Evolutionary conservation across 1,140 invertebrate genomes (phyloP).

Genomic region (Ceratina calcarata): DNA sequence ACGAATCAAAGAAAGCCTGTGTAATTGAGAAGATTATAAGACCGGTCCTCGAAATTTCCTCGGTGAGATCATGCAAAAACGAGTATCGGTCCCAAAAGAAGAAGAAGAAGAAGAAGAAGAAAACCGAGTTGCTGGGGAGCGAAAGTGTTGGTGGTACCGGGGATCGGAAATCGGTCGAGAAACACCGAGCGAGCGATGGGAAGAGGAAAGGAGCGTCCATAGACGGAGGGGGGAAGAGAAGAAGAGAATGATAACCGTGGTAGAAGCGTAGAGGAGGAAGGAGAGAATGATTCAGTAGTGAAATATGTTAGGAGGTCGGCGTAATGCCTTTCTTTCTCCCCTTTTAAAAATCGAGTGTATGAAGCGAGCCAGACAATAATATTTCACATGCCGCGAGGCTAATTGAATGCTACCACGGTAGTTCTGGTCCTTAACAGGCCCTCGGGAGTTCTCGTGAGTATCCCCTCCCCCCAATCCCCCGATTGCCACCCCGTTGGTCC

Average conservation of each 20-base stretch:
- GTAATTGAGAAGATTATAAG: no score
- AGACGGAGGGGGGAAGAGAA: background rate
- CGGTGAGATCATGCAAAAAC: background rate
- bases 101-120: background rate
- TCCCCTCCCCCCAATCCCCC: background rate
- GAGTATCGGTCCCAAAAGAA: no score
- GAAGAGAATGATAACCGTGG: background rate
- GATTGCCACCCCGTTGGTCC: background rate
- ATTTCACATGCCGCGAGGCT: constrained; percentile 78
- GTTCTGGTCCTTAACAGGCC: constrained; percentile 68
- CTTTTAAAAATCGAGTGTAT: constrained; percentile 69
- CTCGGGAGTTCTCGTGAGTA: constrained; percentile 46
- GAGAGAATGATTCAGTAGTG: constrained; percentile 64
- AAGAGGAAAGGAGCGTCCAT: background rate
- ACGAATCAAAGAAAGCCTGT: background rate
- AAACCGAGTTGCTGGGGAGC: background rate
- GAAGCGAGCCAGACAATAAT: constrained; percentile 72
- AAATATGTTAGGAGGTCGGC: constrained; percentile 67
- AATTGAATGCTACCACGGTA: constrained; percentile 81
- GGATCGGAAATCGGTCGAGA: background rate
- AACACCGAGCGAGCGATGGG: background rate
- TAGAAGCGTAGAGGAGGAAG: background rate
- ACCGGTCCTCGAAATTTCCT: background rate
- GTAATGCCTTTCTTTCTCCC: constrained; percentile 68
- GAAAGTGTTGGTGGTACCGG: background rate